These are phyloP conservation scores for Nothobranchius furzeri DNA, from an alignment of 2,113 vertebrate species.

Conservation along the genomic window DNA sequence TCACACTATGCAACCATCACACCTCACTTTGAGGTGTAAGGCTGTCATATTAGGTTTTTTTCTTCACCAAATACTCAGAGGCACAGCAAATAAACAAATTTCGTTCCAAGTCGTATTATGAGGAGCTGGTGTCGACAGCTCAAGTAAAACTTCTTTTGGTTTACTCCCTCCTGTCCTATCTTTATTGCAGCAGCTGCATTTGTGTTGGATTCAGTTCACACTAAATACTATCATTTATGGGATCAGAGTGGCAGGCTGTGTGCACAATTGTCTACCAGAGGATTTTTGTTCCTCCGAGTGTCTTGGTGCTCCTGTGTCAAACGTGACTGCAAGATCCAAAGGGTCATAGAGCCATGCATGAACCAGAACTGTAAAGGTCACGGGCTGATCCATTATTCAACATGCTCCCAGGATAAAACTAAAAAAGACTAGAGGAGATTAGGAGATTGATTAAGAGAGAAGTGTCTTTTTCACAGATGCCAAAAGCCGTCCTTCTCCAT, in stretches of 20 bases:
- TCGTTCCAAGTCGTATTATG: conserved; percentile 9
- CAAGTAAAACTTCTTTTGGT: conserved; percentile 4
- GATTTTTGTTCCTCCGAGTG: conserved; percentile 21
- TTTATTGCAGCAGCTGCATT: neutral
- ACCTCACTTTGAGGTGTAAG: conserved; percentile 39
- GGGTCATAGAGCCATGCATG: conserved; percentile 41
- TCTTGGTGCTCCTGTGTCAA: conserved; percentile 53
- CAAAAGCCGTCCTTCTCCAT: conserved; percentile 32
- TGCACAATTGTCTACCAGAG: conserved; percentile 37
- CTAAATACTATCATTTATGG: conserved; percentile 43
- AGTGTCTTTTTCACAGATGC: conserved; percentile 25
- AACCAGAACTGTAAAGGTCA: conserved; percentile 69
- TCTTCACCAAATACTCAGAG: conserved; percentile 5
- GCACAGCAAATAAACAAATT: conserved; percentile 25
- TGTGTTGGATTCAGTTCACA: conserved; percentile 36
- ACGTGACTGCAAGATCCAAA: conserved; percentile 60
- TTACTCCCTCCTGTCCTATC: neutral
- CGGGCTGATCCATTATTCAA: conserved; percentile 69
- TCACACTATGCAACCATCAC: conserved; percentile 30
- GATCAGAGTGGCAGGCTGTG: conserved; percentile 46
- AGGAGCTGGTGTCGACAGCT: neutral
- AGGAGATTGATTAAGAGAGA: conserved; percentile 54
- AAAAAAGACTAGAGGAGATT: conserved; percentile 36
- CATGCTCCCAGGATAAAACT: conserved; percentile 46
- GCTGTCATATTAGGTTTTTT: conserved; percentile 27